These are phyloP conservation scores for Acanthosepion esculentum DNA, from an alignment of 2,888 invertebrate species.

Conservation along the genomic window DNA sequence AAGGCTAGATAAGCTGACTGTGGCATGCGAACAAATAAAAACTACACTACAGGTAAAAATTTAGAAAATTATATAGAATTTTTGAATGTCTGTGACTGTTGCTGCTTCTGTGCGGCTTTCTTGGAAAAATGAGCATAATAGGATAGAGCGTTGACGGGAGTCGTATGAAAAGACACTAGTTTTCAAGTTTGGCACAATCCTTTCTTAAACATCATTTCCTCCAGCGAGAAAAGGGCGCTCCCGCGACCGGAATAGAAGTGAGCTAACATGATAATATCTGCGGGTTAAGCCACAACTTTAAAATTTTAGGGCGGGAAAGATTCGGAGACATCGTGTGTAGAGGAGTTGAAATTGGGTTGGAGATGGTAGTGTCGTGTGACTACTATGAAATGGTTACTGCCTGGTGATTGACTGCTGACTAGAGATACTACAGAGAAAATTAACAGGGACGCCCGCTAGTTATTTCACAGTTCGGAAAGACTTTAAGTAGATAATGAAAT, in stretches of 20 bases:
- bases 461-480: not conserved
- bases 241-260: not conserved
- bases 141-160: not conserved
- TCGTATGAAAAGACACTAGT: not conserved
- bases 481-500: too few relatives aligned
- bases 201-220: not conserved
- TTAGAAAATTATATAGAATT: not conserved
- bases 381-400: not conserved
- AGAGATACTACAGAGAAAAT: not conserved
- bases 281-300: conserved; percentile 12
- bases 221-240: conserved; percentile 3
- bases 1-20: not conserved
- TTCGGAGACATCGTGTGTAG: not conserved
- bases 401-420: not conserved
- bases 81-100: not conserved
- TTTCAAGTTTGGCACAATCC: conserved; percentile 33
- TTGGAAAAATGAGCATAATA: not conserved
- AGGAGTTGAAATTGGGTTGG: too few relatives aligned
- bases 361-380: conserved; percentile 33
- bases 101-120: not conserved
- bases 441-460: not conserved
- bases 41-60: not conserved
- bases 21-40: not conserved
- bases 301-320: not conserved
- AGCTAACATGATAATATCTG: conserved; percentile 33